These are phyloP conservation scores for Alectura lathami DNA, from an alignment of 2,113 vertebrate genomes.

Conservation along the genomic window DNA sequence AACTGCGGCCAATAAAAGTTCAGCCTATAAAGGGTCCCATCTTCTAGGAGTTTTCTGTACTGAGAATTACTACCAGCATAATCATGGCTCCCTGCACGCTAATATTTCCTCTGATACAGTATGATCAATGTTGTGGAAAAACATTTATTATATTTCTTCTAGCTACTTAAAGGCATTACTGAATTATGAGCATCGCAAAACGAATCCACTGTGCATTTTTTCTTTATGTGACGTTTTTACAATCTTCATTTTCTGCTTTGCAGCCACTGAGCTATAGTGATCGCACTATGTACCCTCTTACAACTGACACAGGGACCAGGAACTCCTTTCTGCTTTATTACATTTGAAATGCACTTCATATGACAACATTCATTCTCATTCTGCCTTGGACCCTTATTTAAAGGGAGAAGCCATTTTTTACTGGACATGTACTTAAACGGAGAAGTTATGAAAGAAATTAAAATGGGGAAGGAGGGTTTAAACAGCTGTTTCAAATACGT, in stretches of 20 bases:
- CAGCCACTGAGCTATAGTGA: constrained; percentile 90
- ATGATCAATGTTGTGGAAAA: constrained; percentile 96
- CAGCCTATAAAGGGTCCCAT: constrained; percentile 81
- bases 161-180: constrained; percentile 95
- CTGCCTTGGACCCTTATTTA: constrained; percentile 50
- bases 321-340: constrained; percentile 83
- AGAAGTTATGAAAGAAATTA: constrained; percentile 66
- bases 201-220: constrained; percentile 93
- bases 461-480: constrained; percentile 25
- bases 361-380: constrained; percentile 76
- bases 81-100: constrained; percentile 87
- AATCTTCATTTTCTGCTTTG: constrained; percentile 99
- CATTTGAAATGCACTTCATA: constrained; percentile 75
- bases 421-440: constrained; percentile 35
- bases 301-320: constrained; percentile 81
- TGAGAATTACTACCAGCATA: constrained; percentile 85
- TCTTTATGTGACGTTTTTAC: constrained; percentile 98
- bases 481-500: constrained; percentile 37
- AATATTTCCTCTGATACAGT: constrained; percentile 91
- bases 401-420: constrained; percentile 60
- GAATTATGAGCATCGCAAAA: constrained; percentile 92
- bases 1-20: constrained; percentile 84
- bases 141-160: constrained; percentile 98
- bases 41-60: constrained; percentile 80
- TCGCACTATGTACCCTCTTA: constrained; percentile 84